Evolutionary conservation across 2,888 invertebrate species (phyloP), one percentile per base, ranked within the genome.

Genomic region (Andricus quercusramuli): DNA sequence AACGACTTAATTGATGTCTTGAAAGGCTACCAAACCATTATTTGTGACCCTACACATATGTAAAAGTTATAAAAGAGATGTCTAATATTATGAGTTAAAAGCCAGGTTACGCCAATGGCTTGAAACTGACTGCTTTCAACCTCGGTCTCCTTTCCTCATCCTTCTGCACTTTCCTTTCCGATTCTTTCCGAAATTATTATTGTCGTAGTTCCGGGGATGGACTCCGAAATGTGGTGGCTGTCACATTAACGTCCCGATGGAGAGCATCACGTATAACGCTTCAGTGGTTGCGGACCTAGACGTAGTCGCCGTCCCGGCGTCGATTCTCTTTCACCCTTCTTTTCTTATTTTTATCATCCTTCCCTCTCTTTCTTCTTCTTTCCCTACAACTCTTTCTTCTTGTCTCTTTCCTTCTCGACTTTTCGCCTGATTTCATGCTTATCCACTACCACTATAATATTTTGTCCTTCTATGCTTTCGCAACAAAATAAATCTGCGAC

Each of bases 191-290:
- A 83, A 83, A 86, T 88, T 90, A 90, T 90, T 90, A 89, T 90
- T 88, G 88, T 89, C 84, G 86, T 85, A 82, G 81, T 82, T 85
- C 78, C 83, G 83, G 84, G 78, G 86, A 89, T 85, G 86, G 87
- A 83, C 83, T 86, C 84, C 83, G 87, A 86, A 91, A 91, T 90
- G 91, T 88, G 88, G 87, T 86, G 80, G 83, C 90, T 91, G 91
- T 92, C 92, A 89, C 92, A 91, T 92, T 91, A 91, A 85, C 82
- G 90, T 89, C 87, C 83, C 84, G 82, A 83, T 44, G 78, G 83
- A 79, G 88, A 85, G 88, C 86, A 90, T 91, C 91, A 90, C 85
- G 84, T 62, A 82, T 74, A 84, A 88, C 84, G 90, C 86, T 90
- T 85, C 82, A 83, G 77, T 90, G 89, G 85, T 79, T 85, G 82